Evolutionary conservation across 92 coral and sea anemone species (phyloP).

Genomic region (Epizoanthus scotinus): DNA sequence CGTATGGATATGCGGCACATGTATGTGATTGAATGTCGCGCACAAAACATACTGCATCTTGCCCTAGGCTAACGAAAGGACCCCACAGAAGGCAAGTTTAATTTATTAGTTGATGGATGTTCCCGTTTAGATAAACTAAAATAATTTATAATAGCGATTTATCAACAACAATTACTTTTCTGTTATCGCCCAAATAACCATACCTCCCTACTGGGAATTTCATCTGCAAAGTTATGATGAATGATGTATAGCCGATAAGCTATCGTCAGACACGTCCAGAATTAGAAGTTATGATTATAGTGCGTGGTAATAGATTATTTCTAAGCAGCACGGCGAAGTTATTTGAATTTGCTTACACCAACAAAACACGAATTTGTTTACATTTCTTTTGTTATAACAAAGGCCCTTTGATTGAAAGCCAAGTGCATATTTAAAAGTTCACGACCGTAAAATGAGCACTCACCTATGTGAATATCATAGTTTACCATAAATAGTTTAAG

Average conservation of each 20-base stretch:
- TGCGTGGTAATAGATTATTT: neutral
- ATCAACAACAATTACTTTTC: constrained; percentile 34
- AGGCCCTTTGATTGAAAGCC: neutral
- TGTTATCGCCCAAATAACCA: constrained; percentile 21
- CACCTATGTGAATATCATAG: constrained; percentile 7
- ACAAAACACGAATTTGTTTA: constrained; percentile 32
- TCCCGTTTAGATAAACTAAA: constrained; percentile 42
- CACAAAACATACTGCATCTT: constrained; percentile 25
- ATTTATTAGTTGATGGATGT: constrained; percentile 14
- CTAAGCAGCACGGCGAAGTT: neutral
- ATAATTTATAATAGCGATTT: constrained; percentile 36
- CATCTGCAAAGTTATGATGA: neutral
- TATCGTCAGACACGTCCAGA: neutral
- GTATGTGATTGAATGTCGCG: neutral
- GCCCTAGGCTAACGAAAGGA: constrained; percentile 33
- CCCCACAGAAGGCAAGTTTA: constrained; percentile 29
- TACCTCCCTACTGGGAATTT: constrained; percentile 19
- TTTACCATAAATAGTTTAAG: neutral
- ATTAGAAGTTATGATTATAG: neutral
- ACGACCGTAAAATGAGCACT: constrained; percentile 38
- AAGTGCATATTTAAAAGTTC: constrained; percentile 23
- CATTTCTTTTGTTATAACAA: constrained; percentile 28
- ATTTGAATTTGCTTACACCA: constrained; percentile 17
- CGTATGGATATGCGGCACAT: neutral
- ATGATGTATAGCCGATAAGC: constrained; percentile 12